phyloP scores from a whole-genome alignment of 2,797 vertebrate species.

The Odontamblyopus lacepedii region DNA sequence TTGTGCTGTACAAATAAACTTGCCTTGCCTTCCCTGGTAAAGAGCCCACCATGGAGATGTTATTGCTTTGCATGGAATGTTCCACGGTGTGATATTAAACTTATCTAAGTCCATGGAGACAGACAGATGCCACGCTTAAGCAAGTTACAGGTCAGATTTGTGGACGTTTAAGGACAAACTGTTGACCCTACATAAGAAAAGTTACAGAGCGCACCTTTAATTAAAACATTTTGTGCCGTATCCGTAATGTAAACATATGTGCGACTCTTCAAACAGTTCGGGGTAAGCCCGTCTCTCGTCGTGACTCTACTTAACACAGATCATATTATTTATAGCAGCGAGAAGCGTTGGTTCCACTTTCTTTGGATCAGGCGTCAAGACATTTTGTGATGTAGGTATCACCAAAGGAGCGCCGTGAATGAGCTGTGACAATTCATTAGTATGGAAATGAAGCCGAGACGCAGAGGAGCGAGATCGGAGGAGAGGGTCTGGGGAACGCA shows the following conservation, averaged over 20 bases:
- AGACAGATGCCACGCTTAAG: too few relatives aligned
- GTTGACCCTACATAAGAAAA: too few relatives aligned
- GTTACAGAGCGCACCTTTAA: too few relatives aligned
- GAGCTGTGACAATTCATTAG: slow-evolving; percentile 33
- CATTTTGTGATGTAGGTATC: slow-evolving; percentile 26
- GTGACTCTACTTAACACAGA: slow-evolving; percentile 14
- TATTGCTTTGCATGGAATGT: too few relatives aligned
- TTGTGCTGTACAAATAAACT: too few relatives aligned
- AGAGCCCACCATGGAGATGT: too few relatives aligned
- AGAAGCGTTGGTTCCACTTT: neutral
- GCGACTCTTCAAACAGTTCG: neutral
- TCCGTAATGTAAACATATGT: neutral
- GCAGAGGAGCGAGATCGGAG: slow-evolving; percentile 34
- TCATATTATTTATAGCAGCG: slow-evolving; percentile 7
- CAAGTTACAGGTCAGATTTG: too few relatives aligned
- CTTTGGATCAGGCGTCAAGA: slow-evolving; percentile 13
- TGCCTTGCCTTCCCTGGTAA: too few relatives aligned
- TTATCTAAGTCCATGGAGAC: too few relatives aligned
- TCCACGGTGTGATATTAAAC: too few relatives aligned
- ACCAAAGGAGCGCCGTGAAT: slow-evolving; percentile 26
- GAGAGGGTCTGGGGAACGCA: slow-evolving; percentile 20
- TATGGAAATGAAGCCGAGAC: slow-evolving; percentile 52
- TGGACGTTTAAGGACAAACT: too few relatives aligned
- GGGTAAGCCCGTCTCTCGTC: neutral
- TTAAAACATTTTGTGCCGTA: neutral